Evolutionary conservation across 2,888 invertebrate species (phyloP), one percentile per base, ranked within the genome.

Genomic region (Ctena decussata): DNA sequence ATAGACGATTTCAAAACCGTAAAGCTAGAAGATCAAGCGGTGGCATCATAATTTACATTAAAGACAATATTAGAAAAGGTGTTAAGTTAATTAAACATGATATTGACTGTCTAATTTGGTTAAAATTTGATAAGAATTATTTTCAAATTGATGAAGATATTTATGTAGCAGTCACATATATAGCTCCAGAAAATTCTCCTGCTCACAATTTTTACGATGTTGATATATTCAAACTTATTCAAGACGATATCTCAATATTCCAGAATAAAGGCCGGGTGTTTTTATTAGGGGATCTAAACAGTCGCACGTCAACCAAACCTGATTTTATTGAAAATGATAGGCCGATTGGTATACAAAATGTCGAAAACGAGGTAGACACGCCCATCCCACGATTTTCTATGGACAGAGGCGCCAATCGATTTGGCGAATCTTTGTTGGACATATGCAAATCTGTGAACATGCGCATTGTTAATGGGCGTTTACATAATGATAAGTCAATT

Each of bases 211-310:
- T 37, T 18, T 77, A 70, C 27, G 77, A 77, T 49, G 32, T 24
- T 27, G 77, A 77, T 46, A 35, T 77, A n/a, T 77, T 77, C 37
- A 27, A 44, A 44, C 15, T 30, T 35, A 35, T 77, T 2, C 35
- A 77, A 71, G n/a, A 41, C 8, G 71, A 77, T 37, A 46, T 71
- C 35, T 27, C 27, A 21, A 49, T 32, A 30, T 77, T 41, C 37
- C 27, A 27, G 5, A 21, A 39, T 8, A 32, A 60, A 12, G 80
- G 80, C 27, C 37, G 39, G 15, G 46, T 80, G 27, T 73, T 57
- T 60, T 18, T 80, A 11, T 24, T 57, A 1, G 79, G 79, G 3
- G 79, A 80, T 32, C 30, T 73, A 74, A 80, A 80, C 35, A 18
- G 60, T 11, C 57, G 80, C 32, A 39, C 39, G 1, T 69, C 70